Percentiles rank a stretch among this genome's conserved stretches.
These are phyloP conservation scores for Drosophila busckii DNA, from an alignment of 1,140 invertebrate genomes.

Conservation along the genomic window DNA sequence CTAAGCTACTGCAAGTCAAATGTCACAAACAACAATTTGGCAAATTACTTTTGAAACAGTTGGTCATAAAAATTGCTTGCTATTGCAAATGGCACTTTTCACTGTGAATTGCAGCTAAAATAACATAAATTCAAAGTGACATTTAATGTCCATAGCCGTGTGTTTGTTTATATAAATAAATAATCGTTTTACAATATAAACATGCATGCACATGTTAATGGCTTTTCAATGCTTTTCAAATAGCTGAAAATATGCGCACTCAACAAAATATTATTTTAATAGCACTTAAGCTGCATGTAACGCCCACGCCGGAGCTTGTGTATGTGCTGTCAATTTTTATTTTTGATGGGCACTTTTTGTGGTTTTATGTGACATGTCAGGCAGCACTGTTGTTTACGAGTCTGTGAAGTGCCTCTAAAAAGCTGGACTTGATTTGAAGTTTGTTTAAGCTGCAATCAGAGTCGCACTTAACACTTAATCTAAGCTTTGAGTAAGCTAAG, in stretches of 20 bases:
- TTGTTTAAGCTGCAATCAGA: background rate
- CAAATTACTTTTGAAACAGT: no score
- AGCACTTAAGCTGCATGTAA: conserved; percentile 22
- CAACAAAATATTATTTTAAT: conserved; percentile 68
- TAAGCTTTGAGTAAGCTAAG: no score
- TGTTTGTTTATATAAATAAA: conserved; percentile 49
- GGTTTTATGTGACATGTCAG: conserved; percentile 48
- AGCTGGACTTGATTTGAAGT: conserved; percentile 14
- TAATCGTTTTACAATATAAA: conserved; percentile 26
- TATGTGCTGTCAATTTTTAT: conserved; percentile 57
- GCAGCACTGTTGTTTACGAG: conserved; percentile 8
- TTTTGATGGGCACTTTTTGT: conserved; percentile 65
- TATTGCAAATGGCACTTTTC: no score
- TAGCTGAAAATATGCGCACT: conserved; percentile 39
- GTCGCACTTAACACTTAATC: background rate
- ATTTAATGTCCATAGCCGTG: no score
- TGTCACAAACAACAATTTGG: no score
- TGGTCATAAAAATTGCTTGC: no score
- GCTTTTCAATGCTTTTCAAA: conserved; percentile 29
- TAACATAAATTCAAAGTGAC: conserved; percentile 54
- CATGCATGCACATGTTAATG: background rate
- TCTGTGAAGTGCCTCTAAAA: conserved; percentile 32
- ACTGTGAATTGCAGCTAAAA: conserved; percentile 12
- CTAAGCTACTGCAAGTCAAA: no score
- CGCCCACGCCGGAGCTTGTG: background rate